Conservation (phyloP, 1,140 invertebrate genomes). For the Drosophila sproati region DNA sequence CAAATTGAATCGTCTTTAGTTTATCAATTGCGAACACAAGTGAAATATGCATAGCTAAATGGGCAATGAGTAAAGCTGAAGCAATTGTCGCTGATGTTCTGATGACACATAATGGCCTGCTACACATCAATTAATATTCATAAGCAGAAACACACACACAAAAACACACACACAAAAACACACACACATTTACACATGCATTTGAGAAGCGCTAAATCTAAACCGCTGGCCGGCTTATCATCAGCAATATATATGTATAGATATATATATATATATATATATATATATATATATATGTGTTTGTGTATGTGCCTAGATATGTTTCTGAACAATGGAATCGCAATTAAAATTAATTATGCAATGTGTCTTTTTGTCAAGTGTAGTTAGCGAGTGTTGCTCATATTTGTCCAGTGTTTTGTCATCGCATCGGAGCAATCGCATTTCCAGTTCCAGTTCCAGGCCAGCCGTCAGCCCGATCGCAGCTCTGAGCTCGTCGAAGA, state of each 20-base stretch:
- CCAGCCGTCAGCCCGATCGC: slow-evolving; percentile 62
- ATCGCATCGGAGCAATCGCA: slow-evolving; percentile 43
- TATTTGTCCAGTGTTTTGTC: slow-evolving; percentile 69
- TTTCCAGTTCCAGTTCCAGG: slow-evolving; percentile 46
- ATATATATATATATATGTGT: not conserved
- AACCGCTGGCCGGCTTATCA: slow-evolving; percentile 33
- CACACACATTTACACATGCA: slow-evolving; percentile 30
- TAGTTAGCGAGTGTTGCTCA: slow-evolving; percentile 48
- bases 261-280: not conserved
- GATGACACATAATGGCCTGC: slow-evolving; percentile 71
- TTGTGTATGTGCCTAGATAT: not conserved
- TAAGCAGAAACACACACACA: slow-evolving; percentile 42
- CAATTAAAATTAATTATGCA: slow-evolving; percentile 79
- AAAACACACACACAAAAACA: slow-evolving; percentile 27
- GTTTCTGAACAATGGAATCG: slow-evolving; percentile 32
- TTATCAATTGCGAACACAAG: not conserved
- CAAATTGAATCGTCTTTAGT: not conserved
- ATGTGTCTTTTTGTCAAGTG: slow-evolving; percentile 64
- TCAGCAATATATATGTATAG: slow-evolving; percentile 9
- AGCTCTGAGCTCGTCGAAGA: slow-evolving; percentile 19
- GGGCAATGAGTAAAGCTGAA: slow-evolving; percentile 8
- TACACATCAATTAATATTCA: slow-evolving; percentile 75
- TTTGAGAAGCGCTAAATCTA: slow-evolving; percentile 4
- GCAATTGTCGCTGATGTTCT: slow-evolving; percentile 11
- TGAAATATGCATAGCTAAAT: slow-evolving; percentile 14